Base-by-base conservation (phyloP, 2,888 invertebrate genomes). In the Athalia cordata region DNA sequence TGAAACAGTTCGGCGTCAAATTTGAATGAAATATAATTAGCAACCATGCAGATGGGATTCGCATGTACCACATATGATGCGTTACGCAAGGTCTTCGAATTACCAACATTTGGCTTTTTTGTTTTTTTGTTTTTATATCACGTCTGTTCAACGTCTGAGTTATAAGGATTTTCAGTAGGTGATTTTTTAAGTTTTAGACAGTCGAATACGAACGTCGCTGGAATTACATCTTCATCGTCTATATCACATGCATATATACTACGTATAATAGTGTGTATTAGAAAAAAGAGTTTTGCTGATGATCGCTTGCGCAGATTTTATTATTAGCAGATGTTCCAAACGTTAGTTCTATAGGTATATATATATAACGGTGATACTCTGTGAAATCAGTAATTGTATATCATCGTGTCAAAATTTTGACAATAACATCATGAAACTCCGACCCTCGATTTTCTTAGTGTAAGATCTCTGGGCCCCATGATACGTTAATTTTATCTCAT, bases 351-450 rank as follows among this genome's bases (percentile, higher is more conserved):
- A 59, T 6, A 4, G 52, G 6, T 52, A 29, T 11, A 11, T 29
- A 9, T 59, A 47, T 72, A 7, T 45, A 49, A 15, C 8, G n/a
- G 55, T 50, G 3, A 43, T 9, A 9, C 55, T 11, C 13, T 59
- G 72, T 72, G 72, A 72, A 72, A 72, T 72, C 59, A 47, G 59
- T 72, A 72, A 72, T 72, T 45, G 72, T 29, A 29, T 43, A 43
- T 64, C 29, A 15, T 64, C 7, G 66, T 11, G 13, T 66, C 64
- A 8, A 29, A 29, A 29, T 13, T 47, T 72, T 15, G 15, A 50
- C 11, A 55, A 29, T n/a, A 64, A 64, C 9, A n/a, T n/a, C 6
- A n/a, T 11, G 11, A n/a, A 6, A 13, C 5, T 64, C 45, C 9
- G 8, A 9, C 43, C 9, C 29, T 8, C 29, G 43, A 64, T 64